Base-by-base conservation (phyloP, 2,797 vertebrate genomes). In the Pampus argenteus region DNA sequence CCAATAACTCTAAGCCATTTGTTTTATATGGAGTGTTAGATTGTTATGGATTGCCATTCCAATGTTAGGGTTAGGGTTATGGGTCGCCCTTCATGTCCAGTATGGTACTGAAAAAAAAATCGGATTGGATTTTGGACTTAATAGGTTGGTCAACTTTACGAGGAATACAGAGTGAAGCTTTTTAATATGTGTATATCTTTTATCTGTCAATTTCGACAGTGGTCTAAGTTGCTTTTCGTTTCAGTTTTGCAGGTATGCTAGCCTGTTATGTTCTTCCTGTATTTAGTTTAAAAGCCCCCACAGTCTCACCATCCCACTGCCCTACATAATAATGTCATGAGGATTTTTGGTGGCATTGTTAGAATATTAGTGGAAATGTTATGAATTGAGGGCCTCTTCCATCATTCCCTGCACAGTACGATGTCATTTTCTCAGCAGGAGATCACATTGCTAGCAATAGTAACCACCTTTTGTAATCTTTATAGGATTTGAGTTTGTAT, bases 361-460 rank as follows among this genome's bases (percentile, higher is more conserved):
- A 1, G 0, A 67, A 14, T 29, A 34, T 71, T 5, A 15, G 34
- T 9, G 9, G 29, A 62, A 49, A 54, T 5, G 15, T 50, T 25
- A 3, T 17, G 14, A 25, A 31, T 40, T 25, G 49, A 51, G 9
- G 15, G 9, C 20, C 20, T 40, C 9, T 28, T 58, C 17, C 28
- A 25, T 55, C 48, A 17, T 36, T 23, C 8, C 20, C 25, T 47
- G 7, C 40, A 58, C 34, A 20, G 29, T 29, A 22, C 14, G 20
- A 18, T 56, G 49, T 18, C n/a, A 51, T 58, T 59, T 67, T 48
- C 13, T 65, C 51, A 50, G 25, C 62, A 56, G 34, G 61, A 13
- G 9, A 25, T 38, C n/a, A 40, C 34, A 62, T 23, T 70, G 26
- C 65, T 48, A 44, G 26, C 17, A 54, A 9, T 8, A 58, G 38